Evolutionary conservation across 2,888 invertebrate species (phyloP), one percentile per base, ranked within the genome.

Genomic region (Orchestes rusci): DNA sequence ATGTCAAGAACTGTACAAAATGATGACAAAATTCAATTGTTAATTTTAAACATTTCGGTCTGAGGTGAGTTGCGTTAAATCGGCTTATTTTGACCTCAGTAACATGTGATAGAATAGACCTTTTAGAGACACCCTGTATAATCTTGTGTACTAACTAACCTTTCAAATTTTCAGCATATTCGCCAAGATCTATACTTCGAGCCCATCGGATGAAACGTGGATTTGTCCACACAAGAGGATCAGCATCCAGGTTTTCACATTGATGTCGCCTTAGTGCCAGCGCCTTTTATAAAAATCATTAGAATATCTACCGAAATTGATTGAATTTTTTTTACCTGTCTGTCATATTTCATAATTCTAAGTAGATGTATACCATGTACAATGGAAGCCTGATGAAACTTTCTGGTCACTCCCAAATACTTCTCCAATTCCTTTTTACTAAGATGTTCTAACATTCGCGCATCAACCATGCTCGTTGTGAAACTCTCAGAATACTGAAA

Each of bases 181-280:
- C 94, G 46, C 84, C 84, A 60, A 95, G 76, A 73, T 95, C 93
- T 64, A 95, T 93, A 66, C 86, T 87, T 61, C 89, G 78, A 18
- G 91, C 86, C 95, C 94, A 95, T 63, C 89, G 82, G 60, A 93
- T 84, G 67, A 94, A 90, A 62, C 93, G 79, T 65, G 90, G 87
- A 73, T 93, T 94, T 58, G 92, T 93, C 95, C 95, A 95, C 39
- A 95, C 92, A 56, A 94, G 75, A 37, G 93, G 92, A 72, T 95
- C 94, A 3, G 84, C 84, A 64, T 91, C 88, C 46, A 84, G 80
- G 57, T 82, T 83, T 65, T 93, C 92, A 65, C 89, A 88, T 64
- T 90, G 88, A 63, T 88, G 82, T 56, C 93, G 77, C 55, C 93
- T 74, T 58, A 93, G 85, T 28, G 88, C 86, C 56, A 94, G 70